Base-by-base conservation (phyloP, 2,113 vertebrate genomes). In the Tenebrosternarchus preto region DNA sequence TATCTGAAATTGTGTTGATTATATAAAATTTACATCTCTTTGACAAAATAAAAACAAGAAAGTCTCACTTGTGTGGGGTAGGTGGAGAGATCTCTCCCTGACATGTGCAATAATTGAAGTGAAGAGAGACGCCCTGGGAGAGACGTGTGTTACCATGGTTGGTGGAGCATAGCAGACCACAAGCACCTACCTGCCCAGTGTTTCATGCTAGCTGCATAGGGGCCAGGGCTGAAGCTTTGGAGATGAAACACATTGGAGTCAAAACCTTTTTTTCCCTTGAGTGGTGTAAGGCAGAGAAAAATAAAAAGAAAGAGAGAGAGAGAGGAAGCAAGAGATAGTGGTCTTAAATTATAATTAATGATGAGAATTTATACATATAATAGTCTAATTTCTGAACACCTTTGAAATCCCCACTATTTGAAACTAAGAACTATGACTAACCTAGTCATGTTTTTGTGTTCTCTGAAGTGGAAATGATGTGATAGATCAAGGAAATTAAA, bases 401-500 rank as follows among this genome's bases (percentile, higher is more conserved):
- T 78, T 70, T 70, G 17, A 78, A 74, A 78, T 43, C 64, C 19
- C 60, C 77, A 86, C 83, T 76, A 85, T 86, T 88, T 86, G 53
- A 86, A 83, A 64, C 59, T 74, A 11, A 72, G 57, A 53, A n/a
- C 57, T 63, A 53, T 80, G 68, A 80, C 69, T 22, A 63, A 73
- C 59, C 83, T 76, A 80, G 55, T 77, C 60, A n/a, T 80, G 80
- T 81, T 80, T 11, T 61, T 56, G n/a, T 77, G 87, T 70, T 68
- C 59, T 24, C 85, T 86, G 73, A 86, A 87, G 77, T 80, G 69
- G 69, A 80, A 80, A 69, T 71, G 70, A 64, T 80, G 78, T 64
- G 59, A 27, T 33, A 55, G 57, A 73, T 73, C 31, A 81, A 80
- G 78, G 80, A 82, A 86, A 88, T 81, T 82, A 84, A 85, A 88